Conservation (phyloP, 2,888 invertebrate species). For the Eucera pruinosa region DNA sequence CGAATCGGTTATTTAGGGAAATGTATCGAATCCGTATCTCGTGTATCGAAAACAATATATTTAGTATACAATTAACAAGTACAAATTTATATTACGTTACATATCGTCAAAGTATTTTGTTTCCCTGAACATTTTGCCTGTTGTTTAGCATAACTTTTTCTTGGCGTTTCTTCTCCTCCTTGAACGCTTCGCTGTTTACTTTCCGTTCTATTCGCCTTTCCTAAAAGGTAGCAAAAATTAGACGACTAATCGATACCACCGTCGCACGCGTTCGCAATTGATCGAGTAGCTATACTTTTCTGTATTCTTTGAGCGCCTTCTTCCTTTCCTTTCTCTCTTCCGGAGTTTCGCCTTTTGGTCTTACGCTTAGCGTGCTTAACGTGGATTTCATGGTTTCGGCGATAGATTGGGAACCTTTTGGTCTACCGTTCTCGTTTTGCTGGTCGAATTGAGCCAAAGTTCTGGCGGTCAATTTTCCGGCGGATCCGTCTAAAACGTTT, state of each 20-base stretch:
- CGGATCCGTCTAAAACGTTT: conserved; percentile 86
- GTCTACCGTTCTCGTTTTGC: conserved; percentile 78
- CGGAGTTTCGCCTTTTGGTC: conserved; percentile 91
- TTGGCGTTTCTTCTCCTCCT: conserved; percentile 93
- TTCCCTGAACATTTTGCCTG: conserved; percentile 90
- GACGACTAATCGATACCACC: neutral
- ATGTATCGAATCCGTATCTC: no score
- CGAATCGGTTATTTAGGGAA: no score
- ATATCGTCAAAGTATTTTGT: conserved; percentile 85
- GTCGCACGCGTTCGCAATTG: neutral
- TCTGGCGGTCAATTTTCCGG: conserved; percentile 88
- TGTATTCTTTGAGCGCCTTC: conserved; percentile 90
- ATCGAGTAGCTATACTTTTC: conserved; percentile 83
- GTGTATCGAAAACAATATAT: neutral
- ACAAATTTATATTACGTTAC: conserved; percentile 9
- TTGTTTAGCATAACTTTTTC: conserved; percentile 92
- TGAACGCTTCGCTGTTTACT: conserved; percentile 92
- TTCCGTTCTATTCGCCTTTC: conserved; percentile 93
- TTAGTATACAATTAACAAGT: conserved; percentile 21
- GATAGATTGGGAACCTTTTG: conserved; percentile 86
- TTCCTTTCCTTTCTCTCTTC: conserved; percentile 93
- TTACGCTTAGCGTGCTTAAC: conserved; percentile 88
- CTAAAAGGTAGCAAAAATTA: conserved; percentile 73
- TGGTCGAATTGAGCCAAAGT: conserved; percentile 88
- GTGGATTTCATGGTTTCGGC: conserved; percentile 89